phyloP scores from a whole-genome alignment of 2,113 vertebrate species.

The Eublepharis macularius region DNA sequence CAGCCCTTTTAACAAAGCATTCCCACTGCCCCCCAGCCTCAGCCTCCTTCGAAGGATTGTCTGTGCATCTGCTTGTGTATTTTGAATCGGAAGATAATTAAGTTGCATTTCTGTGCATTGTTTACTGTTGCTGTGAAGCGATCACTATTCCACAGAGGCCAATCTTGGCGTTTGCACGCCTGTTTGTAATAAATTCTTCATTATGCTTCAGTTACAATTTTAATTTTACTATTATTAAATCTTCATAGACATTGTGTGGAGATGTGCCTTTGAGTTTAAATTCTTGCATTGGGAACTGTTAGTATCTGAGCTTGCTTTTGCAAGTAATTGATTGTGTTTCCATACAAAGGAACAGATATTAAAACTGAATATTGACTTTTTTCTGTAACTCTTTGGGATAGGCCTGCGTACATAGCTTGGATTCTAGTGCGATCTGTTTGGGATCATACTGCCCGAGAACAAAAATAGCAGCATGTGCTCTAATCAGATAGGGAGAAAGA shows the following conservation, averaged over 20 bases:
- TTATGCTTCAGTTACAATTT: constrained; percentile 69
- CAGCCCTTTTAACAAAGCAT: not conserved
- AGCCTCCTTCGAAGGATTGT: not conserved
- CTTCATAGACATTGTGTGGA: constrained; percentile 71
- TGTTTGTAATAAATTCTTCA: constrained; percentile 70
- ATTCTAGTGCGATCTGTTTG: not conserved
- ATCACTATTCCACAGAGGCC: constrained; percentile 66
- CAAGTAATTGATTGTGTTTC: constrained; percentile 67
- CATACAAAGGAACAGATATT: constrained; percentile 53
- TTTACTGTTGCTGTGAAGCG: constrained; percentile 72
- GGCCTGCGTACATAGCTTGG: not conserved
- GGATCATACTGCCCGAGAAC: not conserved
- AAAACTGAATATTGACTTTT: constrained; percentile 9
- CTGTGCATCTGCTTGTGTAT: constrained; percentile 13
- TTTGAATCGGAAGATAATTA: constrained; percentile 65
- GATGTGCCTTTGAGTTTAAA: constrained; percentile 70
- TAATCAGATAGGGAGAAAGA: not conserved
- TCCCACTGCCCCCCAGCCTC: not conserved
- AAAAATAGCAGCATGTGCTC: not conserved
- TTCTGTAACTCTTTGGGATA: constrained; percentile 26
- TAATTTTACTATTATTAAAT: constrained; percentile 78
- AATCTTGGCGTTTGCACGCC: constrained; percentile 59
- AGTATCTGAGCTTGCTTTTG: constrained; percentile 58
- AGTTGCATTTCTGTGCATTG: constrained; percentile 74
- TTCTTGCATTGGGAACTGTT: constrained; percentile 62